Evolutionary conservation across 2,797 vertebrate species (phyloP), one percentile per base, ranked within the genome.

Genomic region (Myotis daubentonii): DNA sequence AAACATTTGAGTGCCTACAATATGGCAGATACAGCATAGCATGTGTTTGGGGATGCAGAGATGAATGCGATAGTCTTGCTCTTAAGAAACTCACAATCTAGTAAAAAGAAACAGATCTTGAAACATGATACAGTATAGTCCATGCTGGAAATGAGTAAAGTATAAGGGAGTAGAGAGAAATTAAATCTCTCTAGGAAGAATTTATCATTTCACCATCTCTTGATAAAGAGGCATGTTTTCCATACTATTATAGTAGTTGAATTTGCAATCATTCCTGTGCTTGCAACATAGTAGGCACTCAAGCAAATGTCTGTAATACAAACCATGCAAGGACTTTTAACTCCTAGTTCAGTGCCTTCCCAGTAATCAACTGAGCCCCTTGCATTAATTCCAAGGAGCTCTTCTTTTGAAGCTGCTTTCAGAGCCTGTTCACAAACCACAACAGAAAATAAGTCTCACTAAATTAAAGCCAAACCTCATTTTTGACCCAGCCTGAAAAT

Each of bases 401-500:
- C 76, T 81, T 74, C 51, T 86, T 88, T 49, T 66, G 83, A 94
- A 96, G 81, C 38, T 87, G 80, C 60, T 88, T 74, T 91, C 19
- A 76, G 53, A 96, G 60, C 20, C 72, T 84, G 66, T 68, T 91
- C 81, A 92, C 41, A 97, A 94, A 87, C 88, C 82, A 94, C 86
- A 91, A 68, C 92, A 92, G 71, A 94, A 95, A 96, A n/a, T 57
- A 82, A 81, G 66, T 89, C 72, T 83, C 85, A 93, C 44, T 79
- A 82, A 95, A 66, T 55, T 28, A 93, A 79, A 72, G 41, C 57
- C 44, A 87, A 94, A 87, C 38, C 90, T 96, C 44, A 92, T 91
- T 83, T 95, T 7, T 88, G 25, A 94, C 41, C 38, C 80, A 94
- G 51, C 2, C 79, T 87, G 76, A 93, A 96, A 94, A 93, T 55